Evolutionary conservation across 2,797 vertebrate species (phyloP), one percentile per base, ranked within the genome.

Genomic region (Balearica regulorum): DNA sequence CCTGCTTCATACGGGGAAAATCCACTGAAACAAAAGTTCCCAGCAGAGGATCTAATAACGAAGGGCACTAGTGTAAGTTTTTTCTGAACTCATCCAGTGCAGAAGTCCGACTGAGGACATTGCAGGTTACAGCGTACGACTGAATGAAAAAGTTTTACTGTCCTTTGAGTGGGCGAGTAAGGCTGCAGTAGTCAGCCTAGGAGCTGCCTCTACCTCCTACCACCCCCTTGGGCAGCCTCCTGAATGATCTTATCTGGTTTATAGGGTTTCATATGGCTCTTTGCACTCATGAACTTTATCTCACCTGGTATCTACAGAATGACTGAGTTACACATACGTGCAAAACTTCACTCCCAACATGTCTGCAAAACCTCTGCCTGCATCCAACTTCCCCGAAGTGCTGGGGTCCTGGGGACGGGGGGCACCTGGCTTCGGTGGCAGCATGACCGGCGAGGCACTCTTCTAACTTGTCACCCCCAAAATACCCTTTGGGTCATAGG

Each of bases 71-170:
- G 17, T 21, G 9, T 35, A 77, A 43, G 3, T n/a, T 71, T 87
- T 72, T 95, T 85, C 35, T 80, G 39, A 85, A 76, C 10, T 79
- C 19, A 48, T 14, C 8, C 21, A 5, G 14, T 46, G 31, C n/a
- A 76, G 35, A 65, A 11, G 64, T 69, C 54, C 39, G 62, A 28
- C 15, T 39, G 54, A 87, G 16, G 29, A n/a, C 28, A 29, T 26
- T 58, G 14, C 12, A 64, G 37, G 8, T 48, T 72, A 16, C 28
- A 35, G 13, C 21, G 33, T 22, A 79, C 14, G 35, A 19, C 55
- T 66, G 39, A 87, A 73, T 62, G 48, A 58, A 94, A 94, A 91
- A 70, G 11, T 66, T 94, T 77, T 64, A n/a, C 11, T 24, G 43
- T 54, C 33, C 39, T 85, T 66, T 82, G 46, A 82, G 55, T 31